These are phyloP conservation scores for Semaprochilodus insignis DNA, from an alignment of 2,797 vertebrate species.

Conservation along the genomic window DNA sequence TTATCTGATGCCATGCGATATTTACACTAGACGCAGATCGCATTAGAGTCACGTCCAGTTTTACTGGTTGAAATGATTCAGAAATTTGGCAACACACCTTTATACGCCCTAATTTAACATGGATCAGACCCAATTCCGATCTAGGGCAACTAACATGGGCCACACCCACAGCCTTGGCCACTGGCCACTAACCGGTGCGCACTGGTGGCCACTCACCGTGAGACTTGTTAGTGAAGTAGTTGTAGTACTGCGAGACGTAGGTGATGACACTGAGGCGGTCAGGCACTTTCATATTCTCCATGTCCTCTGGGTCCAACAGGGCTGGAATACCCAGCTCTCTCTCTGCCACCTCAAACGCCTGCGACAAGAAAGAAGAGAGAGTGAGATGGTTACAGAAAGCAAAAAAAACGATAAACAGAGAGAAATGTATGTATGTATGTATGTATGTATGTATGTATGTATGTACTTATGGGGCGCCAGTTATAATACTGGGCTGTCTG, in stretches of 20 bases:
- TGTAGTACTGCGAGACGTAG: slow-evolving; percentile 97
- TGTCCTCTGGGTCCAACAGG: slow-evolving; percentile 93
- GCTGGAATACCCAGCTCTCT: slow-evolving; percentile 94
- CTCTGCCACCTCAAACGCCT: slow-evolving; percentile 90
- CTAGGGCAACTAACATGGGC: neutral
- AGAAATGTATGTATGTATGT: neutral
- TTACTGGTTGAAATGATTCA: neutral
- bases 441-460: too few species aligned
- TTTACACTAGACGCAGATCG: neutral
- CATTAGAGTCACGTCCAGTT: neutral
- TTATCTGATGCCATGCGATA: neutral
- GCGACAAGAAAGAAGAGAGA: neutral
- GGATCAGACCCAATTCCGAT: too few species aligned
- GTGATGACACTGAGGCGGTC: slow-evolving; percentile 98
- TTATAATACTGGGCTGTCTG: too few species aligned
- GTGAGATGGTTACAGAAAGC: neutral
- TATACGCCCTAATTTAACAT: too few species aligned
- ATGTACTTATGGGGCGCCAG: too few species aligned
- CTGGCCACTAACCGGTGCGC: neutral
- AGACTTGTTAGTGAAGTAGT: slow-evolving; percentile 88
- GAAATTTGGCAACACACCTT: neutral
- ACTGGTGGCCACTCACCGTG: slow-evolving; percentile 66
- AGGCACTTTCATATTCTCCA: slow-evolving; percentile 96
- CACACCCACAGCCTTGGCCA: too few species aligned
- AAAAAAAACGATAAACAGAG: neutral